Conservation (phyloP, 2,113 vertebrate species). For the Eubucco bourcierii region DNA sequence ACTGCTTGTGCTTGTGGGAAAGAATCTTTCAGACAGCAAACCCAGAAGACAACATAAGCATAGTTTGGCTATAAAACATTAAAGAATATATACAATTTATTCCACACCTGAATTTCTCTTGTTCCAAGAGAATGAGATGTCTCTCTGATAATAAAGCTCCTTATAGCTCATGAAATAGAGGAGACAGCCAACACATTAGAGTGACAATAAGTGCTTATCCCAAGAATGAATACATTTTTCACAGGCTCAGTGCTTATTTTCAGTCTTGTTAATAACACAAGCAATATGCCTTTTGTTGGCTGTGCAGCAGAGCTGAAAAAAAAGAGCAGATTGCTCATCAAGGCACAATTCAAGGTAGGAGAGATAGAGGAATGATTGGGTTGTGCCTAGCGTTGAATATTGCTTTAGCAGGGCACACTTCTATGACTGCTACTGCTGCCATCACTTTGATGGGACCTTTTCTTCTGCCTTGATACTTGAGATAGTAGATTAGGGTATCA, state of each 20-base stretch:
- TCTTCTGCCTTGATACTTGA: neutral
- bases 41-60: neutral
- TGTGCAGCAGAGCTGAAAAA: constrained; percentile 1
- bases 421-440: neutral
- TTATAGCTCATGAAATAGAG: neutral
- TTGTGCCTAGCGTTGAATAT: neutral
- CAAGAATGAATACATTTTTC: neutral
- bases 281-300: neutral
- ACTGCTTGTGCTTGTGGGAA: neutral
- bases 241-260: constrained; percentile 1
- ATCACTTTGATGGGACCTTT: neutral
- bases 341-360: neutral
- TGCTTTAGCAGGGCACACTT: neutral
- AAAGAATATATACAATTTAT: neutral
- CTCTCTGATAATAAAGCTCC: neutral
- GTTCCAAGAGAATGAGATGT: neutral
- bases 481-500: neutral
- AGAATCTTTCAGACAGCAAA: neutral
- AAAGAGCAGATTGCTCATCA: neutral
- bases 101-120: neutral
- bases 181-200: neutral
- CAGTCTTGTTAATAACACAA: neutral
- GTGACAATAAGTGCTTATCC: neutral
- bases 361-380: neutral
- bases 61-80: neutral